Evolutionary conservation across 2,797 vertebrate genomes (phyloP), one percentile per base, ranked within the genome.

Genomic region (Astyanax mexicanus): DNA sequence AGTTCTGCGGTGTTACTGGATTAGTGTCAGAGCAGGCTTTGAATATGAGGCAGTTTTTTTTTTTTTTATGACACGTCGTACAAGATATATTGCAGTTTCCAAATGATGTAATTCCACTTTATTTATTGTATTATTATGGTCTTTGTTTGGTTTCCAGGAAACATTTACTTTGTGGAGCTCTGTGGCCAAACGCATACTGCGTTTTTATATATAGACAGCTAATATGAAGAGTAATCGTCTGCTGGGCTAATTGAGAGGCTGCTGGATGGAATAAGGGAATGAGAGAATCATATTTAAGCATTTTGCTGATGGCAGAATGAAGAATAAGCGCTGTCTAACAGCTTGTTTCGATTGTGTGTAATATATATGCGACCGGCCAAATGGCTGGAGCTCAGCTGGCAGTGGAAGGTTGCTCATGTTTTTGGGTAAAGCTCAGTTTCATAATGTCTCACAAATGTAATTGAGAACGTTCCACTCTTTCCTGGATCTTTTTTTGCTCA

Each of bases 31-130:
- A 78, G 72, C n/a, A 57, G 25, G 25, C 4, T 47, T 38, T 54
- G 42, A 66, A 54, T 72, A 51, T 75, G 57, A 75, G 78, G 32
- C 42, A 21, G 27, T 51, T n/a, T 61, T 61, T 32, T 29, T 80
- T 69, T 71, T 69, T 47, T 40, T 83, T 67, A 72, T 69, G 68
- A 65, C 66, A 70, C 52, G 62, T 68, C 62, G n/a, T 67, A 64
- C 60, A 72, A 79, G 47, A 58, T 62, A 73, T 58, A 65, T 51
- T 45, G 32, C 55, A 58, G 52, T 72, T 80, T 80, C 68, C 78
- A 72, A 65, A 55, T 72, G 61, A 71, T 74, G 74, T 75, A 62
- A 78, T 77, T 71, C 38, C 10, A 55, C 55, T 51, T 71, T 64
- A 69, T 64, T 37, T 10, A 7, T 45, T 4, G 1, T 71, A 15